Evolutionary conservation across 2,888 invertebrate species (phyloP).

Genomic region (Laothoe populi): DNA sequence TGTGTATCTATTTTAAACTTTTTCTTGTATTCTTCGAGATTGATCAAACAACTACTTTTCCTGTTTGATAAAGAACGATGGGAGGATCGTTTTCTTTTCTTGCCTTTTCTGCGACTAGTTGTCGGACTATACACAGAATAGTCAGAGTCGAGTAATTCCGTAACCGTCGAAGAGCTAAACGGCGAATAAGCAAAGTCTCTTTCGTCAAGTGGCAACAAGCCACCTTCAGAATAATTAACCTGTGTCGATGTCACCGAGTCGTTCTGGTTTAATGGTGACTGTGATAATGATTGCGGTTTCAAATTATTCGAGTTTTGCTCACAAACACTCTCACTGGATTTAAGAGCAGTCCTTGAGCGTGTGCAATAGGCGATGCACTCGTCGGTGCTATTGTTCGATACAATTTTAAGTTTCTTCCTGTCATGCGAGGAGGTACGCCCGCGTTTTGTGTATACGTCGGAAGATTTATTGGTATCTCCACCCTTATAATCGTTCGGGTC

Average conservation of each 20-base stretch:
- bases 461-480: slow-evolving; percentile 65
- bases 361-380: slow-evolving; percentile 79
- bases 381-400: slow-evolving; percentile 59
- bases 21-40: slow-evolving; percentile 71
- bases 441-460: slow-evolving; percentile 60
- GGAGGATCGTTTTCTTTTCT: slow-evolving; percentile 76
- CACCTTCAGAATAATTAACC: slow-evolving; percentile 67
- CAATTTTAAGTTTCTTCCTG: slow-evolving; percentile 70
- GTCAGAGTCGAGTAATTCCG: slow-evolving; percentile 78
- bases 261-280: slow-evolving; percentile 54
- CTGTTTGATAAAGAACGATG: slow-evolving; percentile 72
- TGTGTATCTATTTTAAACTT: slow-evolving; percentile 83
- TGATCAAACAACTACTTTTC: slow-evolving; percentile 66
- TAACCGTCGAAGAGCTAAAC: slow-evolving; percentile 79
- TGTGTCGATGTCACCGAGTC: slow-evolving; percentile 55
- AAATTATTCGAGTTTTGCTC: slow-evolving; percentile 61
- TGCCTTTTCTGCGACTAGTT: slow-evolving; percentile 71
- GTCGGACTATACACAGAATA: slow-evolving; percentile 80
- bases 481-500: slow-evolving; percentile 66
- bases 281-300: slow-evolving; percentile 53
- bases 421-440: slow-evolving; percentile 75
- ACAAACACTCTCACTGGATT: slow-evolving; percentile 74
- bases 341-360: slow-evolving; percentile 80
- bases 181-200: slow-evolving; percentile 81
- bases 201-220: slow-evolving; percentile 78